Evolutionary conservation across 1,140 invertebrate species (phyloP).

Genomic region (Maniola jurtina): DNA sequence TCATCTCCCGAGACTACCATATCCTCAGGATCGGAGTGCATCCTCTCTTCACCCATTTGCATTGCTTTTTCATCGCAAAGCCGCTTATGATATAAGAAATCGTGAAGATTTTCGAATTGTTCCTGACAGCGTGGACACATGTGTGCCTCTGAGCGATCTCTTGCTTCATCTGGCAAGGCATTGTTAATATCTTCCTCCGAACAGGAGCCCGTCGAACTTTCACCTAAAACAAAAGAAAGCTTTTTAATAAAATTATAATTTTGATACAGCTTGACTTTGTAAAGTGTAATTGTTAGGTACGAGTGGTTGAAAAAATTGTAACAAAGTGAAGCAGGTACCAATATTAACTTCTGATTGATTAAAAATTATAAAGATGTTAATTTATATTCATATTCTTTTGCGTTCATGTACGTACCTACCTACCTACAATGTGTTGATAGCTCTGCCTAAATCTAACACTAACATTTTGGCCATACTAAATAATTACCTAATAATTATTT

Average conservation of each 20-base stretch:
- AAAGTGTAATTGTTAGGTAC: neutral
- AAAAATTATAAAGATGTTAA: no score
- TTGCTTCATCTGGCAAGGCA: conserved; percentile 58
- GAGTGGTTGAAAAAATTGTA: neutral
- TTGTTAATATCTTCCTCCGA: conserved; percentile 78
- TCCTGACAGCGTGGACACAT: conserved; percentile 81
- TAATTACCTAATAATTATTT: no score
- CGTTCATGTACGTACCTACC: no score
- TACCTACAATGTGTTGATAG: no score
- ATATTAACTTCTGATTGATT: no score
- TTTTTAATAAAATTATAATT: neutral
- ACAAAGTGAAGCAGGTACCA: no score
- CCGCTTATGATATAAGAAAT: conserved; percentile 79
- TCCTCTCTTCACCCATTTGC: conserved; percentile 80
- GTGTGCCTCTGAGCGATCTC: conserved; percentile 70
- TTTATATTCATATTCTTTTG: no score
- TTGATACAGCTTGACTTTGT: neutral
- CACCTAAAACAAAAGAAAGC: conserved; percentile 76
- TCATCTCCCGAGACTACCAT: conserved; percentile 82
- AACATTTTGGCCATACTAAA: no score
- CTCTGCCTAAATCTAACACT: no score
- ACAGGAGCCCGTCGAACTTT: conserved; percentile 76
- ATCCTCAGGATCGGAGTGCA: conserved; percentile 82
- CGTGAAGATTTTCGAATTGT: conserved; percentile 79
- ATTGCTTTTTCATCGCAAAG: conserved; percentile 77